Conservation (phyloP, 2,797 vertebrate genomes). For the Neosilurus hyrtlii region DNA sequence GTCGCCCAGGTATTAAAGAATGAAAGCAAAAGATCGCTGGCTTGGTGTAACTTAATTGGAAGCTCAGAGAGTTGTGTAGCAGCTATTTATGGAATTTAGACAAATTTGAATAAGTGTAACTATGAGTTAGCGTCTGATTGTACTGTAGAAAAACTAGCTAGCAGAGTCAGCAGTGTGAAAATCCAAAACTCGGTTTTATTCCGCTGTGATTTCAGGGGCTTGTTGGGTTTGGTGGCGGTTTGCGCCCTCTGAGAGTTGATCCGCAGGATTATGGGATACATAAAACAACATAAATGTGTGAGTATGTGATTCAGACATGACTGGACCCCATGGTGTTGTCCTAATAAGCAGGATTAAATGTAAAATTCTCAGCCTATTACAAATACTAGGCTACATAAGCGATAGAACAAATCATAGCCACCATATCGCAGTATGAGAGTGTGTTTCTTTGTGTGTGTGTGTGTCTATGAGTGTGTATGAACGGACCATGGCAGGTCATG, state of each 20-base stretch:
- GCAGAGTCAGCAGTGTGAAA: too few relatives aligned
- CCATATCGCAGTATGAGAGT: constrained; percentile 24
- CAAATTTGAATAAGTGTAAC: neutral
- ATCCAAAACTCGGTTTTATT: neutral
- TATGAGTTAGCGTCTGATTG: neutral
- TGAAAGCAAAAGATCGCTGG: neutral
- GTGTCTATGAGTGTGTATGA: constrained; percentile 15
- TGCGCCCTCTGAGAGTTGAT: neutral
- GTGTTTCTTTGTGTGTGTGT: constrained; percentile 14
- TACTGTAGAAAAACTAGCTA: neutral
- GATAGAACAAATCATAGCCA: constrained; percentile 25
- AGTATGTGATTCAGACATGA: neutral
- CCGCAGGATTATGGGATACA: neutral
- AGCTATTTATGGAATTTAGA: neutral
- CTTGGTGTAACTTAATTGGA: neutral
- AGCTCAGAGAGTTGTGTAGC: neutral
- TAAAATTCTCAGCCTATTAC: neutral
- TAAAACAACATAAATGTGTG: neutral
- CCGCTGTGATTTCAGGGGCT: neutral
- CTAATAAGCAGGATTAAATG: neutral
- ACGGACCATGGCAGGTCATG: constrained; percentile 36
- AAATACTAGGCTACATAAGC: constrained; percentile 21
- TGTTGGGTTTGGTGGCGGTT: too few relatives aligned
- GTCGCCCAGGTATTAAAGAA: neutral
- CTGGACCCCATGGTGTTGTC: neutral